phyloP scores from a whole-genome alignment of 2,797 vertebrate species.

The Xiphorhynchus erythropygius region DNA sequence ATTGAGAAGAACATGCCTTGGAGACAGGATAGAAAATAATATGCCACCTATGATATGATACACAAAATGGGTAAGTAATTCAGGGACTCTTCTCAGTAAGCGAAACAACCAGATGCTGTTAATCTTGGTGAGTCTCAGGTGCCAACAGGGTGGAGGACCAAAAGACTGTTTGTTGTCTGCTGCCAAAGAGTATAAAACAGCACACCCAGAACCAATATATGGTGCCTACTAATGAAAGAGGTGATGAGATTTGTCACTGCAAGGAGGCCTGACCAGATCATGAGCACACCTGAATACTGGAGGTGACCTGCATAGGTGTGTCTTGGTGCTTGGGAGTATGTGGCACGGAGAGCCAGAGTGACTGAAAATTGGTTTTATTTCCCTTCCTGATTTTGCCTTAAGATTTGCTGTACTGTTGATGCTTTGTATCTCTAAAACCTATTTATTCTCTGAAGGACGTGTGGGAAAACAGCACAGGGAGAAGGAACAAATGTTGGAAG shows the following conservation, averaged over 20 bases:
- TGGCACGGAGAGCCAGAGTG: background rate
- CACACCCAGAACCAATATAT: background rate
- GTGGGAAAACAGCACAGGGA: background rate
- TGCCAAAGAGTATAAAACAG: background rate
- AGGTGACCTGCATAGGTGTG: background rate
- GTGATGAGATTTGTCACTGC: background rate
- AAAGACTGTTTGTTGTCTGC: background rate
- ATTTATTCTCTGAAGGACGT: background rate
- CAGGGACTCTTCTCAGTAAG: background rate
- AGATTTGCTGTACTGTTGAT: background rate
- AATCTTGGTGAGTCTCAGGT: background rate
- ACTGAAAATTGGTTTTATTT: background rate
- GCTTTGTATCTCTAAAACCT: background rate
- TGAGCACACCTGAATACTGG: background rate
- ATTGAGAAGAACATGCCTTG: background rate
- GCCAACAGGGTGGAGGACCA: background rate
- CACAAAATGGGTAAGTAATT: background rate
- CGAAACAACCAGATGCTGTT: background rate
- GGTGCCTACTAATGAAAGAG: background rate
- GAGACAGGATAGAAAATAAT: background rate
- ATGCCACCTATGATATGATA: background rate
- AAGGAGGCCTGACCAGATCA: background rate
- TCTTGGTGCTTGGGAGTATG: accelerated
- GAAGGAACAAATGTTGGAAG: background rate
- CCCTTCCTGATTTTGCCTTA: background rate